Evolutionary conservation across 1,140 invertebrate species (phyloP), one percentile per base, ranked within the genome.

Genomic region (Chelonus insularis): DNA sequence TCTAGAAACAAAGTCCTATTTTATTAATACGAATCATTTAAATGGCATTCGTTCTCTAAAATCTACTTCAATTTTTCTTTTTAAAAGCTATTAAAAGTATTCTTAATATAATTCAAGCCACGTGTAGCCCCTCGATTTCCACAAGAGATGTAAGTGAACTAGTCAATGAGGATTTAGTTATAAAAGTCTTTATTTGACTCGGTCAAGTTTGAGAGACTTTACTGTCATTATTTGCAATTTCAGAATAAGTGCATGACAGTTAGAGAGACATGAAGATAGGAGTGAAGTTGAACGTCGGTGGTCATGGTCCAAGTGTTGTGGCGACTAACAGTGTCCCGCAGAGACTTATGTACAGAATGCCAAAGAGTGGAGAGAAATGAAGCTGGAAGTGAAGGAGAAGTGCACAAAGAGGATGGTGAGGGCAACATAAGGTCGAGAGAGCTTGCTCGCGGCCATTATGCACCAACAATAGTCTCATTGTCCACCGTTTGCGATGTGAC

Each of bases 381-480:
- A 20, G 23, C 6, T 14, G 11, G 36, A 25, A 25, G 39, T 23
- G 14, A 32, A 52, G 20, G 9, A 18, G n/a, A n/a, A 52, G 7
- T n/a, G n/a, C n/a, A n/a, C n/a, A 16, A 37, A 37, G 11, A 16
- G n/a, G 14, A 34, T n/a, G n/a, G n/a, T 9, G 39, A 41, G 48
- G 45, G 21, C 43, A 48, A 23, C 43, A 41, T 57, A 50, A 63
- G 61, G 61, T 63, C 61, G 55, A 57, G 59, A 34, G 54, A 48
- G 29, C 43, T 32, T 48, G 51, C 41, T 60, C 36, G 34, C 45
- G 47, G 61, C 61, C 45, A 48, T 50, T 51, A 62, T 51, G 52
- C 25, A 55, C 61, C 55, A 57, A 63, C 61, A 63, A 63, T 63
- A 57, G 61, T 57, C 61, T 63, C 61, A 63, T 63, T 63, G 54